Base-by-base conservation (phyloP, 1,140 invertebrate species). In the Tetramorium simillimum region DNA sequence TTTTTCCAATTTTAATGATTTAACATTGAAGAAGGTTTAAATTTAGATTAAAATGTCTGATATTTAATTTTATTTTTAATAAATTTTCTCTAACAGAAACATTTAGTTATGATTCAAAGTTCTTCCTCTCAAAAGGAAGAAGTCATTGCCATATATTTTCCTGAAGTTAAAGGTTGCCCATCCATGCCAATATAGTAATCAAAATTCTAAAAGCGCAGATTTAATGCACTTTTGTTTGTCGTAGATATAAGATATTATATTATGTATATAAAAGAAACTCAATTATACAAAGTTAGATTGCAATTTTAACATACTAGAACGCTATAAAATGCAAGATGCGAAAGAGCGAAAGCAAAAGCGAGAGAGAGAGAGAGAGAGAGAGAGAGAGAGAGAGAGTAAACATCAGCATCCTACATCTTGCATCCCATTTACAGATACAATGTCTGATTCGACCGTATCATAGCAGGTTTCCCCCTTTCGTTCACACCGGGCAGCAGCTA, bases 341-440 rank as follows among this genome's bases (percentile, higher is more conserved):
- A 28, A 28, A 60, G 58, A 14, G 24, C 1, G 24, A 24, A 24
- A 24, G 6, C 18, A 6, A 56, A 6, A 14, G 12, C 1, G 58
- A 80, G 40, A 33, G 14, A 3, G 37, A 28, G 24, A 76, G 16
- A 77, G 10, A 14, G 14, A 37, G 33, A 77, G 18, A 12, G 33
- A 33, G 49, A 43, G 10, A 14, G 4, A 21, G 28, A 33, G 18
- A 6, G 33, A 33, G 49, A 46, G 24, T 24, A 33, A 53, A 82
- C 46, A 10, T 86, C 28, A 14, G 16, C 6, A 63, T 65, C 9
- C 18, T 33, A 46, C 16, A 72, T 87, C 21, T 10, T 62, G 40
- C 4, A 63, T 73, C 24, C 75, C 78, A 78, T 89, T 85, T 89
- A 69, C 46, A 63, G 67, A 56, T 24, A 84, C 5, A 49, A 82